phyloP scores from a whole-genome alignment of 53 echinoderm and acorn worm genomes.

The Pentamera pediparva region DNA sequence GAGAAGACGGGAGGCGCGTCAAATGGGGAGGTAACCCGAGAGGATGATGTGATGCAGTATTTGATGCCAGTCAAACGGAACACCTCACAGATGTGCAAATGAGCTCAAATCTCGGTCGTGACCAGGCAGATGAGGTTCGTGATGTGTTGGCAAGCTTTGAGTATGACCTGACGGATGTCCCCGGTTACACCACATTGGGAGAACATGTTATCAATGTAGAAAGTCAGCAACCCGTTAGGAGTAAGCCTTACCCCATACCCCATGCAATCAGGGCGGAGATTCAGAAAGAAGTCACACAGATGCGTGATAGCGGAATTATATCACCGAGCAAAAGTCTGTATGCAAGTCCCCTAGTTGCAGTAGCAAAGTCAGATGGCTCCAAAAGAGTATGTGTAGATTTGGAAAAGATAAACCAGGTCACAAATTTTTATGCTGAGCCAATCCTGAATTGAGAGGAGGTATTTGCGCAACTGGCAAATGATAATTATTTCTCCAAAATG shows the following conservation, averaged over 20 bases:
- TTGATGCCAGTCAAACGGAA: conserved; percentile 8
- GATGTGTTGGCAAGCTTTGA: neutral
- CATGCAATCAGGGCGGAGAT: conserved; percentile 36
- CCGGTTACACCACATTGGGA: conserved; percentile 35
- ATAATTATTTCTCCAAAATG: no score
- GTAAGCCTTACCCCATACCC: conserved; percentile 52
- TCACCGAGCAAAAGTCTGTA: conserved; percentile 20
- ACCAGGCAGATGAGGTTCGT: neutral
- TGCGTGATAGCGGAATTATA: conserved; percentile 41
- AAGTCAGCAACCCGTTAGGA: conserved; percentile 21
- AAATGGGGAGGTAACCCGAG: neutral
- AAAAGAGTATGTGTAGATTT: conserved; percentile 23
- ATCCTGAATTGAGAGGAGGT: conserved; percentile 33
- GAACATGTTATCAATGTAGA: conserved; percentile 20
- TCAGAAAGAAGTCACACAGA: conserved; percentile 29
- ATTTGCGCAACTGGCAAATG: no score
- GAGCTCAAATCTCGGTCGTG: neutral
- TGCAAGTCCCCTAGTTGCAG: conserved; percentile 28
- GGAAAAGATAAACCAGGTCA: conserved; percentile 8
- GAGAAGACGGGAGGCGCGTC: neutral
- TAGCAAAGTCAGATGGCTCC: conserved; percentile 15
- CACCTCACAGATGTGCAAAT: conserved; percentile 13
- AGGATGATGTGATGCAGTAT: neutral
- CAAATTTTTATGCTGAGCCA: conserved; percentile 27
- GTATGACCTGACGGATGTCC: conserved; percentile 42